Base-by-base conservation (phyloP, 2,797 vertebrate species). In the Chaetodon trifasciatus region DNA sequence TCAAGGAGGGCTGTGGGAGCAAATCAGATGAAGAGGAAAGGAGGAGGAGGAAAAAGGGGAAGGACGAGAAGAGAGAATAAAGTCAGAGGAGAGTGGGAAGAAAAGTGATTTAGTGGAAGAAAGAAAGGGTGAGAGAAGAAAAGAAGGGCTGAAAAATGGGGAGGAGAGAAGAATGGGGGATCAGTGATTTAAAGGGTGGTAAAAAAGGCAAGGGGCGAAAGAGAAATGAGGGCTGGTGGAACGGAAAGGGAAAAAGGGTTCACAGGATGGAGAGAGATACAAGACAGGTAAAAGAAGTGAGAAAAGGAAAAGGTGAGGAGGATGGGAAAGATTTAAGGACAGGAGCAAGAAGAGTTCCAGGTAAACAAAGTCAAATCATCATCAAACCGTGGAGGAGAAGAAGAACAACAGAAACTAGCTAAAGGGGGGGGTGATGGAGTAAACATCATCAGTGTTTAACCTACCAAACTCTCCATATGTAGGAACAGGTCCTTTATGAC, bases 401-500 rank as follows among this genome's bases (percentile, higher is more conserved):
- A 60, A 16, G 4, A 58, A 21, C 28, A 63, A 74, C n/a, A 49
- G 7, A 70, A 49, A 64, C 10, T 46, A 49, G 7, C 23, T 61
- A 13, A 37, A 39, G 49, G 23, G 23, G 0, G 49, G 23, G 23
- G 0, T 0, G 17, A 32, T n/a, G 32, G 24, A 50, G 74, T 10
- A 46, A 72, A 69, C 46, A 8, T 56, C 9, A 47, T 58, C 56
- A 70, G 81, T 52, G 47, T 77, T 85, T 40, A 72, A 95, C 95
- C 92, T 96, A 96, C 95, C 96, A 87, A 93, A 95, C 86, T 94
- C 89, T 94, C 95, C 95, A 40, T 94, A 94, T 52, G 90, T 91
- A 63, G 90, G 93, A 89, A 92, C 73, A 37, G 94, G 89, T 89
- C 95, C 94, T 96, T 95, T 78, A 86, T 28, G 66, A 70, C 0